Conservation (phyloP, 2,113 vertebrate species). For the Grus americana region DNA sequence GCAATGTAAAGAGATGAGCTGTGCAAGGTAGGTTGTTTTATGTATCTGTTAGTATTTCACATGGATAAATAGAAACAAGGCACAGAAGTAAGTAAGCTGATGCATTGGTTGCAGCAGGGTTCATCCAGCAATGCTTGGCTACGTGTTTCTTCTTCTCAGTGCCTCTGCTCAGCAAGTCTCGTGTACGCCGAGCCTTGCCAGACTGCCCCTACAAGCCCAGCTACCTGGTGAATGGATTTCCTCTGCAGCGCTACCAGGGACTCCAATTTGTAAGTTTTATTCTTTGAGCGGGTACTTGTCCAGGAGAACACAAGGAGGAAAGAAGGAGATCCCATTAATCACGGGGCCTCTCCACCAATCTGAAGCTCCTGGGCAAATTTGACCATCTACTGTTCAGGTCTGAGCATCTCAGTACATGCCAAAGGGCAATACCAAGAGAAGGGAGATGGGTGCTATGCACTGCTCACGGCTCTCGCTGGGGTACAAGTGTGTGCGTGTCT, state of each 20-base stretch:
- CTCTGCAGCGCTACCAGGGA: conserved; percentile 89
- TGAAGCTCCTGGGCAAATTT: not conserved
- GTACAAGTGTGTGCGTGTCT: not conserved
- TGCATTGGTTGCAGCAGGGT: not conserved
- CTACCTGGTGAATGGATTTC: conserved; percentile 84
- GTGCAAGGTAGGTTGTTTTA: not conserved
- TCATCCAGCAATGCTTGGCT: not conserved
- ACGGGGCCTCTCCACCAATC: not conserved
- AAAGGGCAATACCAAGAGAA: not conserved
- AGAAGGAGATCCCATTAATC: not conserved
- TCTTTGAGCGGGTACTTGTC: not conserved
- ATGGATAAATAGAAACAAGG: not conserved
- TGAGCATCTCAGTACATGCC: not conserved
- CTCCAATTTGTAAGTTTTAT: conserved; percentile 88
- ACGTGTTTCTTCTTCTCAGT: conserved; percentile 69
- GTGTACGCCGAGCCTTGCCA: conserved; percentile 78
- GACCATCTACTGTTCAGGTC: not conserved
- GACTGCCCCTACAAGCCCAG: conserved; percentile 89
- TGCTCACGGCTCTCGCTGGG: not conserved
- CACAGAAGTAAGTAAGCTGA: not conserved
- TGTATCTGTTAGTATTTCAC: not conserved
- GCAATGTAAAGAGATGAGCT: not conserved
- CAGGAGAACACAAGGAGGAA: not conserved
- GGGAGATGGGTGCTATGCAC: not conserved
- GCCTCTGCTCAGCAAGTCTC: conserved; percentile 80